These are phyloP conservation scores for Orientallactaga bullata DNA, from an alignment of 2,113 vertebrate genomes.

Conservation along the genomic window DNA sequence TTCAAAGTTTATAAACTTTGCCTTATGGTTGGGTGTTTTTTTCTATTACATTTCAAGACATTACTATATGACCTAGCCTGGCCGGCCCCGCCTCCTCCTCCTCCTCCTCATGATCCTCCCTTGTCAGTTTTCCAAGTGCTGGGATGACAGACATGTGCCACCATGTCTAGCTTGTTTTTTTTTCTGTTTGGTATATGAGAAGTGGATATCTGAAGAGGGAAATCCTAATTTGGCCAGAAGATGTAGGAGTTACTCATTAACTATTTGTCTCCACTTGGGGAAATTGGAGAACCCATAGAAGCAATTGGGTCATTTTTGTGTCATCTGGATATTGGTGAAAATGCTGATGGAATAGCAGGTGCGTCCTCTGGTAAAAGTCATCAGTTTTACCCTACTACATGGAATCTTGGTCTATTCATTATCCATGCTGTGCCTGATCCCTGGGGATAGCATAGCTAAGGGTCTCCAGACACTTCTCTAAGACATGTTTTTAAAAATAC, in stretches of 20 bases:
- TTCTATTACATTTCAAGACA: background rate
- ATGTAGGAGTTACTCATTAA: background rate
- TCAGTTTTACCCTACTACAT: background rate
- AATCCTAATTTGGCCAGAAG: background rate
- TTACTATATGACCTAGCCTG: background rate
- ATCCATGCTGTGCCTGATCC: background rate
- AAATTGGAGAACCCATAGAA: background rate
- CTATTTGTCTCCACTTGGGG: background rate
- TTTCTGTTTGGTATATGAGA: background rate
- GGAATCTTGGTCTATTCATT: conserved; percentile 1
- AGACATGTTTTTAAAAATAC: conserved; percentile 44
- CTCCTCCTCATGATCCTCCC: background rate
- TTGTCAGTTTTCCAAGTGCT: background rate
- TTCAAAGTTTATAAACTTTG: background rate
- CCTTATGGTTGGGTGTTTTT: background rate
- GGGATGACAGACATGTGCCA: background rate
- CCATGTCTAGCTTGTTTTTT: background rate
- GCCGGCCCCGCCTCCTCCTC: no score
- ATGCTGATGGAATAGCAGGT: background rate
- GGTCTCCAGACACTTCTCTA: background rate
- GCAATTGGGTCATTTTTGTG: background rate
- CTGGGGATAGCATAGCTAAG: background rate
- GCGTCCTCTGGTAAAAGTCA: background rate
- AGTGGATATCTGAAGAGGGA: conserved; percentile 24
- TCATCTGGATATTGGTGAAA: background rate